Evolutionary conservation across 1,140 invertebrate species (phyloP).

Genomic region (Oedothorax gibbosus): DNA sequence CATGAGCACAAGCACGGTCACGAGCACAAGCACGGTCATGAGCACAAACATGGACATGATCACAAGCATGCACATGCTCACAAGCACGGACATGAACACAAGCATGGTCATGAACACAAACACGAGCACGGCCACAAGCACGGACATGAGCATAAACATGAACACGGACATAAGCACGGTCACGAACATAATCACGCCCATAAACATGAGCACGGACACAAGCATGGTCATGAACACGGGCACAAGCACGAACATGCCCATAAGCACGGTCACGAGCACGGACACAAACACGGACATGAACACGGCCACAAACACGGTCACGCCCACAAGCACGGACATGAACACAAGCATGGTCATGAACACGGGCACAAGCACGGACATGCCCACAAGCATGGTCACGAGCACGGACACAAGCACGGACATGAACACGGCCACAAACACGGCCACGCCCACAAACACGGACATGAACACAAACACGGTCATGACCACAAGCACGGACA

Average conservation of each 20-base stretch:
- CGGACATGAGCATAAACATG: slow-evolving; percentile 36
- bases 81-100: slow-evolving; percentile 40
- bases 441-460: slow-evolving; percentile 11
- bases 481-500: slow-evolving; percentile 34
- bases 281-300: slow-evolving; percentile 9
- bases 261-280: slow-evolving; percentile 21
- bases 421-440: slow-evolving; percentile 26
- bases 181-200: slow-evolving; percentile 39
- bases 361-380: slow-evolving; percentile 35
- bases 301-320: slow-evolving; percentile 1
- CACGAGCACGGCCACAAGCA: slow-evolving; percentile 42
- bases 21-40: slow-evolving; percentile 37
- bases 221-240: slow-evolving; percentile 21
- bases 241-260: slow-evolving; percentile 25
- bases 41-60: slow-evolving; percentile 36
- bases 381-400: slow-evolving; percentile 25
- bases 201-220: slow-evolving; percentile 35
- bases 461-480: slow-evolving; percentile 22
- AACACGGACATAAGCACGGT: slow-evolving; percentile 36
- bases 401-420: slow-evolving; percentile 9
- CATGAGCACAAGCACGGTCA: slow-evolving; percentile 53
- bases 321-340: slow-evolving; percentile 7
- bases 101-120: slow-evolving; percentile 38
- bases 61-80: slow-evolving; percentile 40
- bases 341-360: slow-evolving; percentile 7